Evolutionary conservation across 2,797 vertebrate species (phyloP).

Genomic region (Podarcis lilfordi): DNA sequence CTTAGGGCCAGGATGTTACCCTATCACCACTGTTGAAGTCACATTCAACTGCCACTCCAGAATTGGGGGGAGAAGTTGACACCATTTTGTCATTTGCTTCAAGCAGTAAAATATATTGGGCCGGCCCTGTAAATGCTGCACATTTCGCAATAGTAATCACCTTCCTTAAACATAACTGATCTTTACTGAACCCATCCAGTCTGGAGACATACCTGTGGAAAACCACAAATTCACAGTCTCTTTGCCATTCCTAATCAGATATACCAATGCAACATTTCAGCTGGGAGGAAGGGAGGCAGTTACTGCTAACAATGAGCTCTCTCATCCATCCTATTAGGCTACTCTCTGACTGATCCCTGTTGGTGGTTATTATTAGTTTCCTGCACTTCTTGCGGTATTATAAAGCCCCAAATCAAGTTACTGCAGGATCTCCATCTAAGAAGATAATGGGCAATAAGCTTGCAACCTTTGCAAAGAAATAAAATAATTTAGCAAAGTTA

Average conservation of each 20-base stretch:
- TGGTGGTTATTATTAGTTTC: constrained; percentile 45
- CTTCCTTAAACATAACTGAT: constrained; percentile 52
- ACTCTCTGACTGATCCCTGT: constrained; percentile 47
- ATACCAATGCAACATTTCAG: constrained; percentile 49
- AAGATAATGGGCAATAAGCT: background rate
- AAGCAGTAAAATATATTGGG: background rate
- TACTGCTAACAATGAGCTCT: constrained; percentile 33
- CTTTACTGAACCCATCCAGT: constrained; percentile 15
- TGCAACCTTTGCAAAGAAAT: constrained; percentile 16
- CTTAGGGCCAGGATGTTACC: too few species aligned
- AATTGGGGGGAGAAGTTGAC: too few species aligned
- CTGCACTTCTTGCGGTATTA: constrained; percentile 24
- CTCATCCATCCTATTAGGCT: constrained; percentile 49
- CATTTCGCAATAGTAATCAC: constrained; percentile 21
- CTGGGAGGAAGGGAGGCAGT: constrained; percentile 13
- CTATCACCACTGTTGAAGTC: too few species aligned
- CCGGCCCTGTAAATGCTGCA: background rate
- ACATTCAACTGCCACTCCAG: too few species aligned
- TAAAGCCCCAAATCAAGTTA: constrained; percentile 21
- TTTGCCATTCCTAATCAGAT: constrained; percentile 65
- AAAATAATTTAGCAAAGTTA: constrained; percentile 40
- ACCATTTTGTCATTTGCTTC: background rate
- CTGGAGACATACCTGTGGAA: constrained; percentile 57
- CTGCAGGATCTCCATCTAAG: constrained; percentile 15
- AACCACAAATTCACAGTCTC: constrained; percentile 56